Conservation (phyloP, 2,797 vertebrate genomes). For the Enteromius radiatus region DNA sequence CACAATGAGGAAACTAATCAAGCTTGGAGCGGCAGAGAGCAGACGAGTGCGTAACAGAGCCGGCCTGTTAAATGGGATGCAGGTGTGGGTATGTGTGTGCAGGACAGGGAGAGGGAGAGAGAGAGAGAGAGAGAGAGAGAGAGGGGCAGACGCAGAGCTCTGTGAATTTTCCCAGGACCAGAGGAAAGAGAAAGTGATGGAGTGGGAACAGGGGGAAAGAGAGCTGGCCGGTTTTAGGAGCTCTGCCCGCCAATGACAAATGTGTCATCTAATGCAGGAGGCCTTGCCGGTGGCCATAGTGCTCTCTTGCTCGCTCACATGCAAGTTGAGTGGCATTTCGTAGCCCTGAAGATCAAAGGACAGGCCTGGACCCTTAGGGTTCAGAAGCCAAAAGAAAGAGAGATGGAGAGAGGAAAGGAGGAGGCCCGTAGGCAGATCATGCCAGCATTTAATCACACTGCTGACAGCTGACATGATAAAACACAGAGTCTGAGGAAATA, state of each 20-base stretch:
- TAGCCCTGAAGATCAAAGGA: conserved; percentile 57
- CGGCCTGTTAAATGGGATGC: conserved; percentile 56
- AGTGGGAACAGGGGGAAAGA: conserved; percentile 27
- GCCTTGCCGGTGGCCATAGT: conserved; percentile 23
- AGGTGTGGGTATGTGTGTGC: conserved; percentile 53
- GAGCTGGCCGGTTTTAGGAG: conserved; percentile 53
- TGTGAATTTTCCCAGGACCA: conserved; percentile 81
- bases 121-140: conserved; percentile 23
- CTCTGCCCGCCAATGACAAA: conserved; percentile 71
- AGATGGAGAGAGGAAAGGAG: conserved; percentile 28
- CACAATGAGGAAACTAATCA: conserved; percentile 62
- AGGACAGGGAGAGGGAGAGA: conserved; percentile 4
- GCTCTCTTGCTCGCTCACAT: conserved; percentile 37
- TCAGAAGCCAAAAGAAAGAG: conserved; percentile 35
- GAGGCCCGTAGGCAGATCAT: conserved; percentile 62
- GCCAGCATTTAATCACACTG: conserved; percentile 72
- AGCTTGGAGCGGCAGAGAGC: conserved; percentile 21
- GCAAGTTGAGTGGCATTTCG: conserved; percentile 49
- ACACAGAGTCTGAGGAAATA: conserved; percentile 65
- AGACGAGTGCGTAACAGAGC: conserved; percentile 33
- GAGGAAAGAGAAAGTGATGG: conserved; percentile 61
- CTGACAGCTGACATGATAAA: conserved; percentile 72
- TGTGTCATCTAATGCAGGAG: conserved; percentile 53
- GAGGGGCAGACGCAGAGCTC: neutral
- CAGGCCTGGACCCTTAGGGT: conserved; percentile 37